Evolutionary conservation across 2,113 vertebrate genomes (phyloP), one percentile per base, ranked within the genome.

Genomic region (Chaenogobius annularis): DNA sequence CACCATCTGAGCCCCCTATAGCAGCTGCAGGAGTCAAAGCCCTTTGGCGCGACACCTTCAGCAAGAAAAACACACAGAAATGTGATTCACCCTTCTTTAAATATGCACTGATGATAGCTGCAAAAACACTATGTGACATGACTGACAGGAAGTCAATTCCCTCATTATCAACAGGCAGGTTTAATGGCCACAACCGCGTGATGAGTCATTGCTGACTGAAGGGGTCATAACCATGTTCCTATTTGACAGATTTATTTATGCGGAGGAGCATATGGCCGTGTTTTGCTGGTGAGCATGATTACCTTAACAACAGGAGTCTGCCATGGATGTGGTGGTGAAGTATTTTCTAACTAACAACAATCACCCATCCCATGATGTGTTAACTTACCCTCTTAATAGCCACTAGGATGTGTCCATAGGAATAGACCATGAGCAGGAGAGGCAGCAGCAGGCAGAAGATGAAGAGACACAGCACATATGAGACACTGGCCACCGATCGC

Each of bases 381-480:
- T 68, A 54, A 75, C 87, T 88, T 80, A 92, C 90, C 88, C 82
- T 87, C 61, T 15, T 83, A 44, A 93, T 78, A 55, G 83, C 59
- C 15, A 91, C 8, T 71, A 84, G 64, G 71, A 89, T 93, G 35
- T 80, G 76, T 15, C 68, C 37, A 1, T 92, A 83, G 0, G 87
- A 91, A 82, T 72, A 75, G 59, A 91, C 70, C 91, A 92, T 92
- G 68, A 92, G 85, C 5, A 92, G 66, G 20, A 87, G 84, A 19
- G 92, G 90, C 68, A 93, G 72, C 44, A 85, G 54, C 59, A 91
- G 75, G 68, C 90, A 90, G 81, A 89, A 93, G 73, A 92, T 66
- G 62, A 91, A 91, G 47, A 93, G 90, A 70, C 93, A 94, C 46
- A 87, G 7, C 69, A 92, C 89, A 7, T 90, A 89, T 10, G 89